Conservation (phyloP, 2,888 invertebrate genomes). For the Dicyrtoma fusca region DNA sequence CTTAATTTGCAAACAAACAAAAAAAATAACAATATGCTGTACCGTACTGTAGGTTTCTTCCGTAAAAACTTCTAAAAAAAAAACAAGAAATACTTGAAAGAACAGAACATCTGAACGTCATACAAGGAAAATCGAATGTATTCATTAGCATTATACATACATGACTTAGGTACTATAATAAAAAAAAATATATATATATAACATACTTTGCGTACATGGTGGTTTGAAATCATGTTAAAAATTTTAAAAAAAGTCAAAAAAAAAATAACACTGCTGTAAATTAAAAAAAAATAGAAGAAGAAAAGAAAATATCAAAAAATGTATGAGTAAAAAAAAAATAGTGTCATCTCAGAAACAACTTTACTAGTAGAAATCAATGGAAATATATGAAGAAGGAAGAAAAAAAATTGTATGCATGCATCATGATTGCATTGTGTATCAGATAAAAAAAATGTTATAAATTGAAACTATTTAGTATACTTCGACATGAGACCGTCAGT, state of each 20-base stretch:
- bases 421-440: constrained; percentile 1
- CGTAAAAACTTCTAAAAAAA: no score
- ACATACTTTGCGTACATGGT: constrained; percentile 8
- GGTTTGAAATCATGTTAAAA: neutral
- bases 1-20: neutral
- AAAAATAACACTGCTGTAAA: neutral
- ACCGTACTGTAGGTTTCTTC: no score
- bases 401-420: constrained; percentile 1
- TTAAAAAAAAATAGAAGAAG: neutral
- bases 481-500: neutral
- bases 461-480: neutral
- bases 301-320: neutral
- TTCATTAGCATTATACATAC: no score
- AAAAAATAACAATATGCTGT: no score
- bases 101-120: no score
- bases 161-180: no score
- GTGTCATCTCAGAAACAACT: no score
- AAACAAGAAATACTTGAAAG: no score
- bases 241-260: constrained; percentile 3
- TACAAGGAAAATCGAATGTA: no score
- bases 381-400: neutral
- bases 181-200: no score
- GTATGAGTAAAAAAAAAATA: no score
- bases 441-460: neutral
- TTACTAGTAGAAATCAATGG: no score